These are phyloP conservation scores for Alces alces DNA, from an alignment of 2,113 vertebrate genomes.

Conservation along the genomic window DNA sequence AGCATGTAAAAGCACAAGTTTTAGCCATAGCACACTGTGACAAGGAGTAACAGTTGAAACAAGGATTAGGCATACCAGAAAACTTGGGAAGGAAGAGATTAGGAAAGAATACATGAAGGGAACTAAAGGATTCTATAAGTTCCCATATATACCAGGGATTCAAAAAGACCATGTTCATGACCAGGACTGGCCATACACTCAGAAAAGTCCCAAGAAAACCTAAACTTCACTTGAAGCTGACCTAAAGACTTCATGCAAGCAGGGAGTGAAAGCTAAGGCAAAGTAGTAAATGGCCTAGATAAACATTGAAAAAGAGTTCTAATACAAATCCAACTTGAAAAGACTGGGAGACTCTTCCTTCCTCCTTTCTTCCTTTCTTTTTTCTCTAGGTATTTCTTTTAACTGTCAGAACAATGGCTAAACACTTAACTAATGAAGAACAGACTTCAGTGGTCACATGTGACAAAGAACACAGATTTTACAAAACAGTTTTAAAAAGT, in stretches of 20 bases:
- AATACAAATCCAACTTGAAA: neutral
- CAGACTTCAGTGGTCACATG: neutral
- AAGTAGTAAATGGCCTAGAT: neutral
- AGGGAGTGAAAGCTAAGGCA: neutral
- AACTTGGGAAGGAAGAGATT: neutral
- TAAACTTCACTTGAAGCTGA: neutral
- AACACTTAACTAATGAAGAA: neutral
- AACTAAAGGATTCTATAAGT: neutral
- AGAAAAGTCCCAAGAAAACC: neutral
- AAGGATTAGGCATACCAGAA: neutral
- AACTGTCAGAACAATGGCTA: neutral
- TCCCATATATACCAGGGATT: neutral
- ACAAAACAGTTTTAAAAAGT: neutral
- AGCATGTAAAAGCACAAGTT: neutral
- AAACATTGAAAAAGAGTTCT: neutral
- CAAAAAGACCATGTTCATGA: neutral
- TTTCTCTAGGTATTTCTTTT: neutral
- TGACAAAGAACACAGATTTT: neutral
- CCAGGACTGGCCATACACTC: neutral
- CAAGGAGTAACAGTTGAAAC: neutral
- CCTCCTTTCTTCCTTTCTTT: neutral
- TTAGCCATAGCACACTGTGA: neutral
- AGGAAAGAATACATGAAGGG: neutral
- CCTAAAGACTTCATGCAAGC: neutral
- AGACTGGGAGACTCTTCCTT: neutral